Evolutionary conservation across 2,113 vertebrate species (phyloP).

Genomic region (Stigmatopora argus): DNA sequence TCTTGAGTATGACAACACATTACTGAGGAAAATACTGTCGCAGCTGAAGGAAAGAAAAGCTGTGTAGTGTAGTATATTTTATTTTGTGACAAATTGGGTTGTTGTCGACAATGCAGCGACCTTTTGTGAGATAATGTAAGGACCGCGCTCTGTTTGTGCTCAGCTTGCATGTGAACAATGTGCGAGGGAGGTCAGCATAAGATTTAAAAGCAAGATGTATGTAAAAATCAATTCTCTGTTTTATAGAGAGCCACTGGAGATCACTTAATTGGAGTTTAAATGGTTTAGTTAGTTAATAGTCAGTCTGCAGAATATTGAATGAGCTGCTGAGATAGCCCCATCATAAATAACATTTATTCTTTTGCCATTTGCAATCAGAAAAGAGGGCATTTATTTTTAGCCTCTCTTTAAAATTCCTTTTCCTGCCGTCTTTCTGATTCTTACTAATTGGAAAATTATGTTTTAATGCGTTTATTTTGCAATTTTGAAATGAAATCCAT

Average conservation of each 20-base stretch:
- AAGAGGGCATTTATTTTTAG: neutral
- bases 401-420: neutral
- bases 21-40: too few species aligned
- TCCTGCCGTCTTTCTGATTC: neutral
- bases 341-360: neutral
- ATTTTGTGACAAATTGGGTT: too few species aligned
- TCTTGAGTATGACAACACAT: too few species aligned
- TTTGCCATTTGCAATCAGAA: neutral
- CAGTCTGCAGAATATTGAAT: neutral
- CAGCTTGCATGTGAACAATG: neutral
- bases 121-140: neutral
- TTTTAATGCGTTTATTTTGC: neutral
- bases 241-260: slow-evolving; percentile 2
- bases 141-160: neutral
- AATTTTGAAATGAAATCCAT: neutral
- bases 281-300: neutral
- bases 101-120: neutral
- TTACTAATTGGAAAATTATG: neutral
- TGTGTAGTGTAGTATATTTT: too few species aligned
- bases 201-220: neutral
- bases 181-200: neutral
- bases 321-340: neutral
- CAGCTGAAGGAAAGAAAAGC: too few species aligned
- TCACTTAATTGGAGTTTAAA: neutral
- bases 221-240: neutral